Evolutionary conservation across 2,888 invertebrate genomes (phyloP), one percentile per base, ranked within the genome.

Genomic region (Scotopteryx bipunctaria): DNA sequence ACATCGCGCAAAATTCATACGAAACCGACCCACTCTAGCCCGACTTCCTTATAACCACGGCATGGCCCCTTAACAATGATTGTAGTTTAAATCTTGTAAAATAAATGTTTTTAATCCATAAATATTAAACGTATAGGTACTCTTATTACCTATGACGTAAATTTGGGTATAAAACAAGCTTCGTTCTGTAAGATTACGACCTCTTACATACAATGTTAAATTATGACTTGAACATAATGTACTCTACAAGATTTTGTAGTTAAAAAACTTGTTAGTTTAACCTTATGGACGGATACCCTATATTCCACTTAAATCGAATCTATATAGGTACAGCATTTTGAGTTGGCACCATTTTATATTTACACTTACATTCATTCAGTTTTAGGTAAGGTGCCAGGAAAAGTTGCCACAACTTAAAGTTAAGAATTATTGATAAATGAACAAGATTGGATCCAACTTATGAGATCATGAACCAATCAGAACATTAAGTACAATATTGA

Each of bases 381-480:
- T 9, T 27, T 25, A 6, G 11, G 1, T 29, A 27, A 19, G 17
- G 33, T 41, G 33, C 47, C 41, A 42, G 11, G 29, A 21, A 14
- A 37, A 33, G 33, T 42, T 17, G 38, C 67, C 72, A 77, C 71
- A 76, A 75, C 67, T 57, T 41, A 38, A 19, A 40, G 33, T 47
- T 40, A 50, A 60, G 40, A 55, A 55, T 55, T 58, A 56, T n/a
- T 21, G 45, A 63, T 38, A 59, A 45, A 47, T 47, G 57, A 55
- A 41, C 51, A 57, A 51, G 51, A 68, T 60, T 66, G 62, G 61
- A 56, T 63, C 71, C 64, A 65, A 74, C 64, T 67, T 72, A 84
- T 86, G 88, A 88, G 88, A 88, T 88, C 88, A 81, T 63, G 66
- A 80, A 82, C 79, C 84, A 82, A 84, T 84, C 69, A 66, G 67